These are phyloP conservation scores for Anser cygnoides DNA, from an alignment of 2,113 vertebrate species.

Conservation along the genomic window DNA sequence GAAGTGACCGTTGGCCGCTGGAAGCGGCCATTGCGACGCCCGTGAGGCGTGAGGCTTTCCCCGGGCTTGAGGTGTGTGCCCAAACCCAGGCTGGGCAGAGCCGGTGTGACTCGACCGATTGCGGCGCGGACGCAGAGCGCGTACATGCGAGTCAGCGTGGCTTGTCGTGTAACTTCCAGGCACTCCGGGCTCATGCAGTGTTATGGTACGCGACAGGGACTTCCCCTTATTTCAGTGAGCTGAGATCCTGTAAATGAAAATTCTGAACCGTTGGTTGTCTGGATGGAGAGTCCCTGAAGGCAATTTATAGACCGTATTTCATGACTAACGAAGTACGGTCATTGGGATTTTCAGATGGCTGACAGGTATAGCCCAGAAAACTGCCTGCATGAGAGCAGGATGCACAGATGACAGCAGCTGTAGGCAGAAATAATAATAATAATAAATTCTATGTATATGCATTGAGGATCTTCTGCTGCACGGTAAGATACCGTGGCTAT, in stretches of 20 bases:
- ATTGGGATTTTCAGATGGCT: constrained; percentile 22
- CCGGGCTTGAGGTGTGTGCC: accelerated
- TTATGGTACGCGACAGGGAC: neutral
- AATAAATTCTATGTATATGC: accelerated
- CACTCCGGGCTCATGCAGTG: neutral
- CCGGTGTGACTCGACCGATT: accelerated
- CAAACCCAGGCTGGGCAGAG: accelerated
- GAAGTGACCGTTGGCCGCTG: no score
- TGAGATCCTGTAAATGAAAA: constrained; percentile 61
- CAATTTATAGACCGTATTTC: neutral
- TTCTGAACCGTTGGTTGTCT: neutral
- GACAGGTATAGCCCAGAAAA: neutral
- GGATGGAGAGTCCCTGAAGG: constrained; percentile 59
- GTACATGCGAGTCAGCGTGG: neutral
- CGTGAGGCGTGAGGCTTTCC: no score
- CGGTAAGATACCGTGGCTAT: accelerated
- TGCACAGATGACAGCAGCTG: accelerated
- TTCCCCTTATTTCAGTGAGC: neutral
- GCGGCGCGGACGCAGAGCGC: accelerated
- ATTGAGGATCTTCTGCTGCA: accelerated
- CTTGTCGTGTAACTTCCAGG: constrained; percentile 1
- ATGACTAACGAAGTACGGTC: neutral
- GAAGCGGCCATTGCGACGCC: neutral
- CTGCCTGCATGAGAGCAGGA: neutral
- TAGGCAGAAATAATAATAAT: neutral